These are phyloP conservation scores for Corydoras maculifer DNA, from an alignment of 2,113 vertebrate species.

Conservation along the genomic window DNA sequence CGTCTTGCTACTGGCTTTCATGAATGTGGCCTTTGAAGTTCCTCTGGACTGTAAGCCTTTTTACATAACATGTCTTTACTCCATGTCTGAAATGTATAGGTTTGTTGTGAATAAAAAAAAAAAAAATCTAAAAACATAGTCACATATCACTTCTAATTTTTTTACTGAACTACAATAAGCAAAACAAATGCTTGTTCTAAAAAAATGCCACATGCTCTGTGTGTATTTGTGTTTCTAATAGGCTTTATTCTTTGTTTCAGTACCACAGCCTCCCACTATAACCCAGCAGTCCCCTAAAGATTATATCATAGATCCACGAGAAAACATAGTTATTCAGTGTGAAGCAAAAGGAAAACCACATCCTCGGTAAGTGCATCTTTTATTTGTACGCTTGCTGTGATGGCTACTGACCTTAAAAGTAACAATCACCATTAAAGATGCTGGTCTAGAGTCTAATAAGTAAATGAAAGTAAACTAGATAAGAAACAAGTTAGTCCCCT, in stretches of 20 bases:
- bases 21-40: slow-evolving; percentile 82
- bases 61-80: background rate
- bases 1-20: slow-evolving; percentile 73
- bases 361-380: slow-evolving; percentile 73
- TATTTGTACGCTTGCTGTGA: slow-evolving; percentile 15
- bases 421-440: no score
- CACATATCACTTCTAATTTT: no score
- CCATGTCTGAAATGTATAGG: background rate
- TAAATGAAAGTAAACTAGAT: no score
- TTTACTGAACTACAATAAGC: no score
- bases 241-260: slow-evolving; percentile 56
- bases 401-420: no score
- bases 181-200: no score
- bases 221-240: slow-evolving; percentile 8
- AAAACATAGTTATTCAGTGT: slow-evolving; percentile 92
- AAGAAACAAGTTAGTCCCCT: no score
- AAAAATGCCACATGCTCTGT: slow-evolving; percentile 11
- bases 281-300: slow-evolving; percentile 91
- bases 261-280: slow-evolving; percentile 93
- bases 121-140: background rate
- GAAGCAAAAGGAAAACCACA: slow-evolving; percentile 94
- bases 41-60: slow-evolving; percentile 90
- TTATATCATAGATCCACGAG: slow-evolving; percentile 92
- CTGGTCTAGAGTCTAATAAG: no score
- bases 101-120: background rate